phyloP scores from a whole-genome alignment of 2,888 invertebrate species.

The Synergus gifuensis region DNA sequence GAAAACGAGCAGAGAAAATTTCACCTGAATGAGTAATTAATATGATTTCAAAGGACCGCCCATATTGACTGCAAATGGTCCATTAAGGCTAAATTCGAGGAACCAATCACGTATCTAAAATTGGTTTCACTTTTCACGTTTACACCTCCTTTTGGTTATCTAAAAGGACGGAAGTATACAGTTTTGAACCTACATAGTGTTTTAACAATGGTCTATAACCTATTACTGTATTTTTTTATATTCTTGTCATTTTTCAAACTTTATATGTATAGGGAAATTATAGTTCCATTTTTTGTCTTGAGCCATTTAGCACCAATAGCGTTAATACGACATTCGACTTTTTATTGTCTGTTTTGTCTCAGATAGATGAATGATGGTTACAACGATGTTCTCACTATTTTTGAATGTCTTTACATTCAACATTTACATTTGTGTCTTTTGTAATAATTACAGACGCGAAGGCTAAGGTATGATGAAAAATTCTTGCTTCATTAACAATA shows the following conservation, averaged over 20 bases:
- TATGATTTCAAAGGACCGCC: conserved; percentile 8
- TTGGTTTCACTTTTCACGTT: conserved; percentile 9
- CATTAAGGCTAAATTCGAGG: not conserved
- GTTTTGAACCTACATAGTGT: not conserved
- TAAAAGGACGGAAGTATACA: not conserved
- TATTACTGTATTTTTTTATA: not conserved
- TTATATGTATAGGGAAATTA: not conserved
- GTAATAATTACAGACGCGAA: conserved; percentile 7
- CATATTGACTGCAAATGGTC: conserved; percentile 1
- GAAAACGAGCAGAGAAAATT: conserved; percentile 49
- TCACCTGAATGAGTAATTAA: conserved; percentile 58
- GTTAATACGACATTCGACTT: conserved; percentile 12
- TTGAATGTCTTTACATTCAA: conserved; percentile 21
- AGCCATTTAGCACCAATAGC: not conserved
- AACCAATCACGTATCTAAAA: conserved; percentile 13
- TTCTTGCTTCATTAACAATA: not conserved
- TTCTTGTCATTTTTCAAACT: no score
- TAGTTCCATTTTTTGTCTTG: not conserved
- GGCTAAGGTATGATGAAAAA: conserved; percentile 15
- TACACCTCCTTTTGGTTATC: conserved; percentile 24
- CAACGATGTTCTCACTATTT: conserved; percentile 31
- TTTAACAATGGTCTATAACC: not conserved
- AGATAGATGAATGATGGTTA: conserved; percentile 31
- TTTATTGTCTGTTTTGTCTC: not conserved
- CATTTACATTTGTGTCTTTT: conserved; percentile 26